Conservation (phyloP, 2,888 invertebrate genomes). For the Phorcus lineatus region DNA sequence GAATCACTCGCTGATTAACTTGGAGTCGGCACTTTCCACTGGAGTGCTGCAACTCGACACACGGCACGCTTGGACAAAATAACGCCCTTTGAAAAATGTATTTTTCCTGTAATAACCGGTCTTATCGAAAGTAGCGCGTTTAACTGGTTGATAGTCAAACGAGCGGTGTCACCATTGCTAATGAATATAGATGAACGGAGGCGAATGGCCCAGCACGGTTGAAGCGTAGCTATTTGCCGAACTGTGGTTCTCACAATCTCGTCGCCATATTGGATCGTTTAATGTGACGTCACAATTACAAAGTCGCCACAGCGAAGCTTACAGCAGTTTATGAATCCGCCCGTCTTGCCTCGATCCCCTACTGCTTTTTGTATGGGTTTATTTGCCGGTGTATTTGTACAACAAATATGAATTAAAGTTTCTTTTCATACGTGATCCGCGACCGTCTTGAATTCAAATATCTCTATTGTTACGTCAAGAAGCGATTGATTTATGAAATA, state of each 20-base stretch:
- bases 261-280: slow-evolving; percentile 19
- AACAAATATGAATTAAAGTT: slow-evolving; percentile 21
- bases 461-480: slow-evolving; percentile 1
- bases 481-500: slow-evolving; percentile 17
- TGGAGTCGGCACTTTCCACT: background rate
- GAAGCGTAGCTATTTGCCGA: slow-evolving; percentile 20
- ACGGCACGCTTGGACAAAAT: slow-evolving; percentile 9
- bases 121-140: slow-evolving; percentile 21
- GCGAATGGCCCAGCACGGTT: background rate
- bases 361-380: background rate
- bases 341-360: background rate
- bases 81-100: slow-evolving; percentile 21
- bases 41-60: background rate
- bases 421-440: slow-evolving; percentile 14
- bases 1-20: background rate
- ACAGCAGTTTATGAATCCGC: background rate
- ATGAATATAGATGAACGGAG: slow-evolving; percentile 15
- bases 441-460: slow-evolving; percentile 18
- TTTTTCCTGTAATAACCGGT: slow-evolving; percentile 9
- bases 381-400: slow-evolving; percentile 23
- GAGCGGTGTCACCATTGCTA: slow-evolving; percentile 15
- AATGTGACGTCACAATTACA: slow-evolving; percentile 16
- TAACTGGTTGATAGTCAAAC: background rate
- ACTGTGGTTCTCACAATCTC: background rate
- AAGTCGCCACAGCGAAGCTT: slow-evolving; percentile 2